A percentile compares a stretch with the other conserved stretches of the same genome.
Conservation (phyloP, 1,140 invertebrate species). For the Bombus pyrosoma region DNA sequence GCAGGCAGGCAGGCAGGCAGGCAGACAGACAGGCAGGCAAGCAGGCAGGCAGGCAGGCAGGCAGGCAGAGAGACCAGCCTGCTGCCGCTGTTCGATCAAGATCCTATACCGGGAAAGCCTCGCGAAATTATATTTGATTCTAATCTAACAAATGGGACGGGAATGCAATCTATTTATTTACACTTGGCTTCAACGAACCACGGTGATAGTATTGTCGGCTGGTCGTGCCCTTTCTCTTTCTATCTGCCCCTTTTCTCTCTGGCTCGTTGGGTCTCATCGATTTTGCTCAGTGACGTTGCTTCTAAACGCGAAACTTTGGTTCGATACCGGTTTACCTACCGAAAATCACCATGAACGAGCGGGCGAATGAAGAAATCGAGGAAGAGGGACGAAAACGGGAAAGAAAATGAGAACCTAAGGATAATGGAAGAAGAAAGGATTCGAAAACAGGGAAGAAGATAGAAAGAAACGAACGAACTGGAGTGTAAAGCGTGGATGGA, state of each 20-base stretch:
- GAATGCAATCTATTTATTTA: constrained; percentile 79
- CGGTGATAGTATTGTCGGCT: constrained; percentile 51
- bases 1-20: not conserved
- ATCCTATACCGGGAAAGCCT: constrained; percentile 38
- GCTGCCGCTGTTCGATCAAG: constrained; percentile 28
- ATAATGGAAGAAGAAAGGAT: not conserved
- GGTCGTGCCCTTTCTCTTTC: not conserved
- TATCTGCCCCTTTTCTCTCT: not conserved
- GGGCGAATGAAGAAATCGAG: not conserved
- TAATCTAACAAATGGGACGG: constrained; percentile 81
- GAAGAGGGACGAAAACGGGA: not conserved
- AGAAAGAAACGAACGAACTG: not conserved
- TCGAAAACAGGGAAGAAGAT: not conserved
- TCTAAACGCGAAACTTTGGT: not conserved
- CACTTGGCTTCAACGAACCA: constrained; percentile 66
- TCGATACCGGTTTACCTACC: not conserved
- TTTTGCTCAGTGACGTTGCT: constrained; percentile 2
- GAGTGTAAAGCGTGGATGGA: not conserved
- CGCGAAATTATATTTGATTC: constrained; percentile 81
- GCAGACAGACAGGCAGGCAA: not conserved
- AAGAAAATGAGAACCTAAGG: not conserved
- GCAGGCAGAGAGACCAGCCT: not conserved
- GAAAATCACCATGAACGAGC: not conserved
- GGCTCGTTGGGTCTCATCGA: constrained; percentile 29
- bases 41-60: not conserved